Conservation (phyloP, 2,797 vertebrate species). For the Phrynocephalus forsythii region DNA sequence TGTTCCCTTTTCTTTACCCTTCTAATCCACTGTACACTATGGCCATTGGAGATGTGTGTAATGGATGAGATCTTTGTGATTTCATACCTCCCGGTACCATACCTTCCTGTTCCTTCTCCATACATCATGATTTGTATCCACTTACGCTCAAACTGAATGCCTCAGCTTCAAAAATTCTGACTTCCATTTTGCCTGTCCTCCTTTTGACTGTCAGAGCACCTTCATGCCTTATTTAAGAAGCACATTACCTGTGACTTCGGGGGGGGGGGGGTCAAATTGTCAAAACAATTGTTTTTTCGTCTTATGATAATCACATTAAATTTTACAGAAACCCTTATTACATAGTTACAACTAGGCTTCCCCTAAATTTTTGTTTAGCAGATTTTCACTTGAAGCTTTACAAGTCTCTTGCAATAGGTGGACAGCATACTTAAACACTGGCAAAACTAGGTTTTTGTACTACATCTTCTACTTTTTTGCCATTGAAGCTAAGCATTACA, state of each 20-base stretch:
- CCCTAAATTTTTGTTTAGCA: not conserved
- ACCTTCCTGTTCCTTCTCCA: not conserved
- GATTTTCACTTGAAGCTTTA: not conserved
- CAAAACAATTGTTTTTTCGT: not conserved
- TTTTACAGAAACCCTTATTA: not conserved
- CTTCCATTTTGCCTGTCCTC: not conserved
- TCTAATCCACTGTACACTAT: not conserved
- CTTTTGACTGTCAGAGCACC: not conserved
- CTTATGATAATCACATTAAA: not conserved
- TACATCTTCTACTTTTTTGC: not conserved
- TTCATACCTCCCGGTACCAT: not conserved
- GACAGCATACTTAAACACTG: not conserved
- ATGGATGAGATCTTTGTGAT: not conserved
- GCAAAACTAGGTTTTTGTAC: not conserved
- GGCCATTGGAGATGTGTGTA: not conserved
- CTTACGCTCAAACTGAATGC: constrained; percentile 19
- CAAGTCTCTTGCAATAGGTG: not conserved
- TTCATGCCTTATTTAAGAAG: not conserved
- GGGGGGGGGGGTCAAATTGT: not conserved
- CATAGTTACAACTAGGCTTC: not conserved
- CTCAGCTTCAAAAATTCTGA: not conserved
- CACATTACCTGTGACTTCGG: not conserved
- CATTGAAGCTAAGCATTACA: not conserved
- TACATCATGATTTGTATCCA: constrained; percentile 34
- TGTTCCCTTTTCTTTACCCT: not conserved